These are phyloP conservation scores for Halcyon senegalensis DNA, from an alignment of 2,113 vertebrate species.

Conservation along the genomic window DNA sequence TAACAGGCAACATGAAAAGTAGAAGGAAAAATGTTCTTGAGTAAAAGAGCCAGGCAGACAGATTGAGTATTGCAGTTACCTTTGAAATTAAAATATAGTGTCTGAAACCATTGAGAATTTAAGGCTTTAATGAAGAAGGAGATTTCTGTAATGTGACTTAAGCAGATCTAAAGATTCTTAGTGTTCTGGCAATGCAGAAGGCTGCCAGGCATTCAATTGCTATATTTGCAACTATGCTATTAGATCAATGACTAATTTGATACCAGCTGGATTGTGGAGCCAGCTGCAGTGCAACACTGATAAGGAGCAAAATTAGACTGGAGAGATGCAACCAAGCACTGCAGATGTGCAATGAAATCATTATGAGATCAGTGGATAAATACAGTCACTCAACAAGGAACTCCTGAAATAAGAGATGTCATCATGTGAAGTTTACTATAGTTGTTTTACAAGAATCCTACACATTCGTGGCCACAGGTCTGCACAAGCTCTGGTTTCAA, in stretches of 20 bases:
- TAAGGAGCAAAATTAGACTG: slow-evolving; percentile 63
- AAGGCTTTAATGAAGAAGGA: slow-evolving; percentile 22
- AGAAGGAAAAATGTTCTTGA: slow-evolving; percentile 1
- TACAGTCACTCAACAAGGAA: slow-evolving; percentile 9
- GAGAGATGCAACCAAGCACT: slow-evolving; percentile 56
- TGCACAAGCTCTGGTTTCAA: neutral
- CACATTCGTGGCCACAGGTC: neutral
- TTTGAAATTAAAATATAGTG: slow-evolving; percentile 14
- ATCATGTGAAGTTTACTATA: neutral
- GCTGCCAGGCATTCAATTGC: slow-evolving; percentile 49
- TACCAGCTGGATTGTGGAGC: slow-evolving; percentile 66
- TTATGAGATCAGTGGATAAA: slow-evolving; percentile 28
- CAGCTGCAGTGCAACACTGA: slow-evolving; percentile 63
- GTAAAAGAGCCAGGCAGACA: neutral
- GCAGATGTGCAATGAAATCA: slow-evolving; percentile 56
- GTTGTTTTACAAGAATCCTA: neutral
- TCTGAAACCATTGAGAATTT: neutral
- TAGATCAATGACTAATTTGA: slow-evolving; percentile 69
- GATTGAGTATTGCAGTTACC: neutral
- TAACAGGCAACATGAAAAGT: neutral
- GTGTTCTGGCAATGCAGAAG: slow-evolving; percentile 17
- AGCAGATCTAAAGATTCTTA: neutral
- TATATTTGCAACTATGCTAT: slow-evolving; percentile 65
- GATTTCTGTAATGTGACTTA: slow-evolving; percentile 1
- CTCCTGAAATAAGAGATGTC: neutral